These are phyloP conservation scores for Philhelius pedissequus DNA, from an alignment of 2,888 invertebrate species.

Conservation along the genomic window DNA sequence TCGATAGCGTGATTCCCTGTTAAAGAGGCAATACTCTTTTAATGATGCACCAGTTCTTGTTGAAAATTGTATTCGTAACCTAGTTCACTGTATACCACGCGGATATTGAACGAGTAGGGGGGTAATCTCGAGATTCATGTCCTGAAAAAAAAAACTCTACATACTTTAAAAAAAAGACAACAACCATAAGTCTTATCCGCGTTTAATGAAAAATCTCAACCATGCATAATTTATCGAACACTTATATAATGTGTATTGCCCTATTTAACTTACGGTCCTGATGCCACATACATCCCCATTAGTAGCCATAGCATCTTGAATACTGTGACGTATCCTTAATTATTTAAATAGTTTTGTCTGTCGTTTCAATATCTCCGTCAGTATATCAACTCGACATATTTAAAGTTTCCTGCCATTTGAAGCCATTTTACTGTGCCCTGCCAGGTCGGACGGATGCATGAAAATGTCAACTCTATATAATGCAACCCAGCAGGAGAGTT, in stretches of 20 bases:
- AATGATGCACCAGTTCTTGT: too few species aligned
- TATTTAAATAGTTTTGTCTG: conserved; percentile 56
- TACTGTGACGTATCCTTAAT: conserved; percentile 23
- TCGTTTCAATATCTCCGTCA: conserved; percentile 23
- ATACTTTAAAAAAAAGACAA: too few species aligned
- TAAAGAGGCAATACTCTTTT: too few species aligned
- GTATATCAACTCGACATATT: conserved; percentile 33
- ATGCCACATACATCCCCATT: neutral
- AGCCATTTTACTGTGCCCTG: neutral
- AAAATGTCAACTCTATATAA: neutral
- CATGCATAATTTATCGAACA: neutral
- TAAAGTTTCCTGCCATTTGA: conserved; percentile 5
- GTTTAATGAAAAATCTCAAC: neutral
- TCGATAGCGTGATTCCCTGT: too few species aligned
- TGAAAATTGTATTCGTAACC: too few species aligned
- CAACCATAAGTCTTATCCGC: too few species aligned
- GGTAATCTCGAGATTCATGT: too few species aligned
- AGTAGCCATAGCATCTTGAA: neutral
- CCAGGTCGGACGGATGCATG: conserved; percentile 17
- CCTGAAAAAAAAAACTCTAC: too few species aligned
- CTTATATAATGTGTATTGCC: neutral
- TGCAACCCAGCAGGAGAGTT: conserved; percentile 23
- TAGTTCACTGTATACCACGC: too few species aligned
- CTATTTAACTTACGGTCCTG: neutral
- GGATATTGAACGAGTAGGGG: too few species aligned